Base-by-base conservation (phyloP, 2,113 vertebrate species). In the Empidonax alnorum region DNA sequence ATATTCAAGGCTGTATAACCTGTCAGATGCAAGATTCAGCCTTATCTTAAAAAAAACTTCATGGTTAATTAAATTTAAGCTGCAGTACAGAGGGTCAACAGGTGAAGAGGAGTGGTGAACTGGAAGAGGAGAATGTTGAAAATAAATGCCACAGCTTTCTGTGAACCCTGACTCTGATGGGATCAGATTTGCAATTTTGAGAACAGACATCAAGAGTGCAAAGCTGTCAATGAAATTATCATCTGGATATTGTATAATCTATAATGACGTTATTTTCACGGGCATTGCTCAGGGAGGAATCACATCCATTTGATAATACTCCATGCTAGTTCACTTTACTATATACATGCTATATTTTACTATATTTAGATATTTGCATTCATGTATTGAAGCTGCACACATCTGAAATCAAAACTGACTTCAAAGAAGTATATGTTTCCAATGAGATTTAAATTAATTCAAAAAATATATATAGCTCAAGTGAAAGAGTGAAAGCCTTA, bases 71-170 rank as follows among this genome's bases (percentile, higher is more conserved):
- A 81, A 89, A 83, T 79, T 73, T 47, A 69, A 77, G n/a, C 4
- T 42, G n/a, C 69, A 69, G 28, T 61, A 44, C 24, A 39, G 63
- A 33, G 50, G 14, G 11, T 63, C 56, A 73, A 50, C 16, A 66
- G 62, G 67, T 62, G 41, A 69, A 77, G 62, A 73, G 5, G 27
- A 67, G 7, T 42, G 46, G 37, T 83, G 78, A 67, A 41, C 63
- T 67, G 67, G 67, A 89, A 93, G 53, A 82, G 72, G 18, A 62
- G 59, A 66, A 41, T 24, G 18, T n/a, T 33, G 50, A 86, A 85
- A 27, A 41, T 35, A 92, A 94, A 94, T 93, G 75, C 31, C 90
- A 88, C 63, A 72, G n/a, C 37, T 87, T 93, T 17, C 33, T 49
- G 4, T 27, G 46, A 86, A 13, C 50, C 47, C 28, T 63, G 41